phyloP scores from a whole-genome alignment of 1,140 invertebrate species.

The Drosophila equinoxialis region DNA sequence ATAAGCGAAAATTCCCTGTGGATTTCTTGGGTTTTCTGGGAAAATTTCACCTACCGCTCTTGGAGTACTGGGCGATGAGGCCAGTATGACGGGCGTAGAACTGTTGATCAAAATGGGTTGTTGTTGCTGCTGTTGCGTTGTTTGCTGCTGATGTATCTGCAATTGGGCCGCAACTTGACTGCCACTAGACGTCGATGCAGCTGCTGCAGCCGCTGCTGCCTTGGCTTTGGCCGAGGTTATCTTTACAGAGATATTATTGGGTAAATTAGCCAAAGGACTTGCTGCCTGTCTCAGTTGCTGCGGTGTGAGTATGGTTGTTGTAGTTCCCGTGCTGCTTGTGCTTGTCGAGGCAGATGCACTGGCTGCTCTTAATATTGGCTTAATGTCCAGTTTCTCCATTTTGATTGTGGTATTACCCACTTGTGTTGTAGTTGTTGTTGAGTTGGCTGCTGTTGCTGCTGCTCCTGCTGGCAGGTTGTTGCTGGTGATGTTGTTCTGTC shows the following conservation, averaged over 20 bases:
- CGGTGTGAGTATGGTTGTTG: constrained; percentile 64
- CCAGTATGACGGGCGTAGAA: constrained; percentile 78
- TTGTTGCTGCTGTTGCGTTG: constrained; percentile 54
- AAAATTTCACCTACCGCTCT: constrained; percentile 53
- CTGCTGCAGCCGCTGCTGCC: constrained; percentile 48
- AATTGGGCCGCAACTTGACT: constrained; percentile 40
- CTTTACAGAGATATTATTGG: constrained; percentile 80
- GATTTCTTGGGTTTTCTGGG: not conserved
- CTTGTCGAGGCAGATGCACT: constrained; percentile 35
- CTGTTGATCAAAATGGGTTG: constrained; percentile 79
- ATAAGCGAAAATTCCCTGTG: not conserved
- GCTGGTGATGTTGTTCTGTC: constrained; percentile 31
- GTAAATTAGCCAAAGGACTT: constrained; percentile 75
- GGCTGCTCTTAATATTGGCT: constrained; percentile 60
- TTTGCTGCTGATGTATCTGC: constrained; percentile 35
- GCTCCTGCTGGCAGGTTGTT: not conserved
- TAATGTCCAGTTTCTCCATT: constrained; percentile 80
- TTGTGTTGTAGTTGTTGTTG: constrained; percentile 42
- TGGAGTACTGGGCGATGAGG: constrained; percentile 69
- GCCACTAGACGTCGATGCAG: constrained; percentile 33
- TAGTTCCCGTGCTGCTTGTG: constrained; percentile 49
- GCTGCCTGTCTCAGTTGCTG: constrained; percentile 68
- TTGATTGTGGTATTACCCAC: constrained; percentile 73
- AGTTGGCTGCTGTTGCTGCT: not conserved
- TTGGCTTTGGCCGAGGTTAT: constrained; percentile 76